These are phyloP conservation scores for Pantherophis alleghaniensis DNA, from an alignment of 2,797 vertebrate genomes.

Conservation along the genomic window DNA sequence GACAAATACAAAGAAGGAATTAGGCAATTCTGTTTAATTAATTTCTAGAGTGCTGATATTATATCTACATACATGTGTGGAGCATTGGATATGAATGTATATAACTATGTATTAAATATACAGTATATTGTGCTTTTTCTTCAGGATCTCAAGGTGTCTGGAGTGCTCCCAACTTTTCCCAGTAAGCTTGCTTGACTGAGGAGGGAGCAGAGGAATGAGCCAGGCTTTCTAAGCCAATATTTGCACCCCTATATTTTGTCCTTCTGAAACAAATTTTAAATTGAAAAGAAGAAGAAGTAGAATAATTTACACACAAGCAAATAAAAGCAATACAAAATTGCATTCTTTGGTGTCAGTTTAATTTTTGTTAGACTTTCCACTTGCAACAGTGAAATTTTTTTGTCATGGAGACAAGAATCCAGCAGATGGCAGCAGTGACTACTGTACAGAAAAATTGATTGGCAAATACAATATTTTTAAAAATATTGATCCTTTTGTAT, in stretches of 20 bases:
- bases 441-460: constrained; percentile 84
- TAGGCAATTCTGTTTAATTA: neutral
- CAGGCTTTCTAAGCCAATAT: neutral
- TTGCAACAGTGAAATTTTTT: constrained; percentile 76
- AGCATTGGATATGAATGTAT: neutral
- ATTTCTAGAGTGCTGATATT: neutral
- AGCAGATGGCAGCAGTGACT: constrained; percentile 92
- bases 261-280: neutral
- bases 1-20: neutral
- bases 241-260: neutral
- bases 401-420: constrained; percentile 83
- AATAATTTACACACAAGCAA: neutral
- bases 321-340: neutral
- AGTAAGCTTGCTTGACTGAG: neutral
- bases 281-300: neutral
- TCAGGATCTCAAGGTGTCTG: neutral
- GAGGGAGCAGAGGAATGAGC: neutral
- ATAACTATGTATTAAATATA: neutral
- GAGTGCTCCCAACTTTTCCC: neutral
- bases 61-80: neutral
- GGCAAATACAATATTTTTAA: constrained; percentile 75
- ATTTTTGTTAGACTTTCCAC: constrained; percentile 79
- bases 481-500: constrained; percentile 73
- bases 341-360: neutral
- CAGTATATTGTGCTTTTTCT: neutral